Evolutionary conservation across 2,113 vertebrate species (phyloP), one percentile per base, ranked within the genome.

Genomic region (Leiothrix lutea): DNA sequence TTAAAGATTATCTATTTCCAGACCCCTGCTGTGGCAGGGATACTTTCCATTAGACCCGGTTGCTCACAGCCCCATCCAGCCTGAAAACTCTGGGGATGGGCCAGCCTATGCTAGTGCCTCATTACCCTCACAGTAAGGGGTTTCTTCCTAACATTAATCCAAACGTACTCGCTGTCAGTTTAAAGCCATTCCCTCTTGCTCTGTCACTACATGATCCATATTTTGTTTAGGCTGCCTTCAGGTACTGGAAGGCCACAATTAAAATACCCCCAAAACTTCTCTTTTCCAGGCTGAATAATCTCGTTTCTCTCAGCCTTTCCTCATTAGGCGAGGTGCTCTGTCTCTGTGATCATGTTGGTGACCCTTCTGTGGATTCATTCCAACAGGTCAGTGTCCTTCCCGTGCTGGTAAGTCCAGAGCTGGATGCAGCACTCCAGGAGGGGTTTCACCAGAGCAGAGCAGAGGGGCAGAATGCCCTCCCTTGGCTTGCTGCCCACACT

Each of bases 401-500:
- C 2, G 0, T 38, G 23, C 53, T 60, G 20, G 8, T 33, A 3
- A 14, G 20, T 24, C 8, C n/a, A 21, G 28, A 51, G 53, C 20
- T 67, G 86, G 38, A 5, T 53, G 45, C 61, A 67, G 45, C 12
- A 5, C 11, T 82, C 7, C 38, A 26, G 24, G 40, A 14, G 29
- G 11, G n/a, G 3, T 35, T 13, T 60, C 29, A 28, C 7, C 12
- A 24, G 22, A 58, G 60, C 12, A 25, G 56, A 62, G n/a, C 24
- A 40, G n/a, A 60, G n/a, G 17, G 40, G 3, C 40, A 31, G 40
- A 69, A 40, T 69, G 6, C 29, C 8, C 5, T 61, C 29, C 25
- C n/a, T 70, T 0, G 1, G 6, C 40, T 4, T 69, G 53, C n/a
- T 67, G 53, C 5, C 14, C 78, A 4, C 0, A 0, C 21, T 61